A percentile compares a stretch with the other conserved stretches of the same genome.
These are phyloP conservation scores for Leptobrachium ailaonicum DNA, from an alignment of 2,113 vertebrate species.

Conservation along the genomic window DNA sequence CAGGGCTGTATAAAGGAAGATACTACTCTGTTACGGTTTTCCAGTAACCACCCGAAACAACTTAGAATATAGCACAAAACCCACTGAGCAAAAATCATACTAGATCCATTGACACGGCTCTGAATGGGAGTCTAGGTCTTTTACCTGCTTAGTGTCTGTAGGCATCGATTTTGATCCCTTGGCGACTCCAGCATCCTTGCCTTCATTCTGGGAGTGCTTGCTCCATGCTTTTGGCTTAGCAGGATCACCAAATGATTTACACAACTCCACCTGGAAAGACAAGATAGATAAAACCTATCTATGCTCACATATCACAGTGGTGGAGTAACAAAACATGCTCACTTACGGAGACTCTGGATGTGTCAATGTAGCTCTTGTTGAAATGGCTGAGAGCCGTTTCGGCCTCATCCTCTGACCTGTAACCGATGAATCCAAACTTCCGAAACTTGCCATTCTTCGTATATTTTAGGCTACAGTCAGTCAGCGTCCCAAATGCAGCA, in stretches of 20 bases:
- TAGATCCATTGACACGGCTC: too few species aligned
- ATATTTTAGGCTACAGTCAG: slow-evolving; percentile 89
- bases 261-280: slow-evolving; percentile 83
- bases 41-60: too few species aligned
- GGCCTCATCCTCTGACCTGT: slow-evolving; percentile 83
- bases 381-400: slow-evolving; percentile 77
- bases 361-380: slow-evolving; percentile 90
- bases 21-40: too few species aligned
- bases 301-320: neutral
- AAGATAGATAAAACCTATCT: neutral
- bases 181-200: slow-evolving; percentile 38
- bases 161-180: slow-evolving; percentile 10
- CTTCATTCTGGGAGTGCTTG: slow-evolving; percentile 75
- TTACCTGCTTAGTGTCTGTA: slow-evolving; percentile 58
- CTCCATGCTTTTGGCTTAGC: slow-evolving; percentile 89
- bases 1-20: too few species aligned
- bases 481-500: slow-evolving; percentile 81
- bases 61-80: too few species aligned
- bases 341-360: slow-evolving; percentile 80
- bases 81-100: too few species aligned
- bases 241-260: slow-evolving; percentile 90
- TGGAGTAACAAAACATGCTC: neutral
- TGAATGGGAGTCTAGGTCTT: neutral
- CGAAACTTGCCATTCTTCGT: slow-evolving; percentile 91
- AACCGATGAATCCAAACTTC: slow-evolving; percentile 96